Percentiles rank a stretch among this genome's conserved stretches.
Conservation (phyloP, 2,797 vertebrate genomes). For the Argya squamiceps region DNA sequence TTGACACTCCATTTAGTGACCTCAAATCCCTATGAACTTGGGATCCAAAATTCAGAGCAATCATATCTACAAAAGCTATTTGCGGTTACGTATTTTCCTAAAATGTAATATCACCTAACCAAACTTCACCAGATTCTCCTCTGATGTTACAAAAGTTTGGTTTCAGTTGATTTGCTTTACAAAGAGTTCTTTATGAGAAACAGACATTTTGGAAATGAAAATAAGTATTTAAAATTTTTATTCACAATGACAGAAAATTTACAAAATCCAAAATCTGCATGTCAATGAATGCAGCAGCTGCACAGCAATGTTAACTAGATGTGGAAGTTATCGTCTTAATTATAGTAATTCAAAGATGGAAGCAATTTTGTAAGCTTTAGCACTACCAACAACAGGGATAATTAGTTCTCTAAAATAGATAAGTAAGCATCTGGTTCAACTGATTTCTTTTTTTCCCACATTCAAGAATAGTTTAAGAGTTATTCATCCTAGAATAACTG, state of each 20-base stretch:
- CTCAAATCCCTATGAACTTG: neutral
- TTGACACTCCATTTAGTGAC: neutral
- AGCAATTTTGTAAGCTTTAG: constrained; percentile 70
- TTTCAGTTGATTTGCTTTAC: constrained; percentile 57
- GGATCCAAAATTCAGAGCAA: neutral
- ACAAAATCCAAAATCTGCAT: constrained; percentile 70
- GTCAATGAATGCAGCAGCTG: constrained; percentile 79
- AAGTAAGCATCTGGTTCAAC: constrained; percentile 69
- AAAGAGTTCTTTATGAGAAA: constrained; percentile 59
- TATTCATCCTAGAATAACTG: constrained; percentile 54
- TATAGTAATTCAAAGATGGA: constrained; percentile 81
- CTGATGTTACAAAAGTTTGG: constrained; percentile 28
- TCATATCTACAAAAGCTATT: neutral
- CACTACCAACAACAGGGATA: constrained; percentile 70
- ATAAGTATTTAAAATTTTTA: constrained; percentile 71
- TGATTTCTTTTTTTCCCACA: constrained; percentile 5
- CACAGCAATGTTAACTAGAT: constrained; percentile 64
- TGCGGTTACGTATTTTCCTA: neutral
- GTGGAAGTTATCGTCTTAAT: constrained; percentile 79
- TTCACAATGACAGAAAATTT: constrained; percentile 66
- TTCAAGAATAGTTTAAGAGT: constrained; percentile 59
- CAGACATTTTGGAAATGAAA: constrained; percentile 67
- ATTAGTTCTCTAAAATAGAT: constrained; percentile 76
- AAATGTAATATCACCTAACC: neutral
- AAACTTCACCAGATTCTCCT: neutral